A percentile compares a stretch with the other conserved stretches of the same genome.
Conservation (phyloP, 2,113 vertebrate genomes). For the Ascaphus truei region DNA sequence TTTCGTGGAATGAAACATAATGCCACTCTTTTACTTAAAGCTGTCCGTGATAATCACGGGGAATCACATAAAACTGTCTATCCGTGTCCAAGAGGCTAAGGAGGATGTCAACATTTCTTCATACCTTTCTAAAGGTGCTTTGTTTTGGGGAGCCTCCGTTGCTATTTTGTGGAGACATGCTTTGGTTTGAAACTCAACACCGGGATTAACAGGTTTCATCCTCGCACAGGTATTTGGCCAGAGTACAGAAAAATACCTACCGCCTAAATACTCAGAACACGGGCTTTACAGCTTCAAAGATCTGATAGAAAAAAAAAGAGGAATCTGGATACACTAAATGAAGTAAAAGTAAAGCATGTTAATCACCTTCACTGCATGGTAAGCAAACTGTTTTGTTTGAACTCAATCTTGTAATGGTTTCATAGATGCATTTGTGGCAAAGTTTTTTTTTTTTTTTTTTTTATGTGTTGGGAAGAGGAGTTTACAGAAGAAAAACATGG, state of each 20-base stretch:
- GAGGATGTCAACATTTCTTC: slow-evolving; percentile 59
- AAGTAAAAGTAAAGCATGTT: slow-evolving; percentile 13
- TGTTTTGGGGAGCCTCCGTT: slow-evolving; percentile 69
- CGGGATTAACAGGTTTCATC: slow-evolving; percentile 71
- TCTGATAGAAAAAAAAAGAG: slow-evolving; percentile 16
- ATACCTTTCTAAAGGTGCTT: slow-evolving; percentile 63
- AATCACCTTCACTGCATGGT: slow-evolving; percentile 7
- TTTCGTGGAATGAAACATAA: slow-evolving; percentile 75
- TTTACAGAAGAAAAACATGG: too few relatives aligned
- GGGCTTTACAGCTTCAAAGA: slow-evolving; percentile 37
- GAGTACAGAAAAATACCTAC: slow-evolving; percentile 37
- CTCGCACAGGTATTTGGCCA: slow-evolving; percentile 48
- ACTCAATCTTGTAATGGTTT: not conserved
- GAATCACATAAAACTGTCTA: slow-evolving; percentile 65
- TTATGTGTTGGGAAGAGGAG: too few relatives aligned
- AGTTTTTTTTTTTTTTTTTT: too few relatives aligned
- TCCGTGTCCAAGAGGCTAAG: slow-evolving; percentile 65
- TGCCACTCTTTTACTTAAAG: slow-evolving; percentile 73
- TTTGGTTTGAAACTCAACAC: slow-evolving; percentile 65
- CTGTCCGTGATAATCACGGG: slow-evolving; percentile 65
- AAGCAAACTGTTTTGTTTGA: slow-evolving; percentile 16
- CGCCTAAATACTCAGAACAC: slow-evolving; percentile 35
- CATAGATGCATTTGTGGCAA: not conserved
- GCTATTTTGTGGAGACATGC: slow-evolving; percentile 57
- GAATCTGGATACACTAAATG: slow-evolving; percentile 32